Evolutionary conservation across 2,797 vertebrate species (phyloP), one percentile per base, ranked within the genome.

Genomic region (Pygocentrus nattereri): DNA sequence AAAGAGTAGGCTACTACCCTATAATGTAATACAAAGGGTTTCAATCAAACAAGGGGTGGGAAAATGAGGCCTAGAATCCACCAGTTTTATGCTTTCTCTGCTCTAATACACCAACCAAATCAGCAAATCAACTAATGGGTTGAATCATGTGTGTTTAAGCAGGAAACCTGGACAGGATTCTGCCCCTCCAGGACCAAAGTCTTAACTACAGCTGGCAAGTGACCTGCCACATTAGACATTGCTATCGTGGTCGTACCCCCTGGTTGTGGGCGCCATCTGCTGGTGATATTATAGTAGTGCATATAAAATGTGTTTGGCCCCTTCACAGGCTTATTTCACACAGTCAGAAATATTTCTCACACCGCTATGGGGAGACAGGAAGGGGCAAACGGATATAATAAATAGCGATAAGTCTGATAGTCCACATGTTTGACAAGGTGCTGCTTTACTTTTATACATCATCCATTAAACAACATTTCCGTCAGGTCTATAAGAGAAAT

Each of bases 371-470:
- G 61, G 25, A 74, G 62, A 30, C 65, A 79, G 83, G 85, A 85
- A 80, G 74, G 65, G 82, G 74, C 44, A 44, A 75, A 74, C 80
- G 82, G 83, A 86, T 84, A 78, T 74, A 23, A 80, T 83, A 73
- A 80, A 62, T 76, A 73, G 44, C 34, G 58, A 41, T 84, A 21
- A 25, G 64, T 61, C 59, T 69, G 47, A 80, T 6, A 74, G n/a
- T n/a, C n/a, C n/a, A n/a, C n/a, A n/a, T n/a, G n/a, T n/a, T n/a
- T n/a, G n/a, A n/a, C n/a, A n/a, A n/a, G n/a, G n/a, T n/a, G n/a
- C 50, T 52, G 19, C 50, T 44, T 11, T 49, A 4, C 72, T 4
- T 8, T 18, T 65, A 47, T 21, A 65, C 34, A 5, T 21, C 2
- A 56, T 19, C 15, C n/a, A 3, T 25, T 27, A 18, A 41, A 44